Conservation (phyloP, 2,113 vertebrate genomes). For the Eolophus roseicapilla region DNA sequence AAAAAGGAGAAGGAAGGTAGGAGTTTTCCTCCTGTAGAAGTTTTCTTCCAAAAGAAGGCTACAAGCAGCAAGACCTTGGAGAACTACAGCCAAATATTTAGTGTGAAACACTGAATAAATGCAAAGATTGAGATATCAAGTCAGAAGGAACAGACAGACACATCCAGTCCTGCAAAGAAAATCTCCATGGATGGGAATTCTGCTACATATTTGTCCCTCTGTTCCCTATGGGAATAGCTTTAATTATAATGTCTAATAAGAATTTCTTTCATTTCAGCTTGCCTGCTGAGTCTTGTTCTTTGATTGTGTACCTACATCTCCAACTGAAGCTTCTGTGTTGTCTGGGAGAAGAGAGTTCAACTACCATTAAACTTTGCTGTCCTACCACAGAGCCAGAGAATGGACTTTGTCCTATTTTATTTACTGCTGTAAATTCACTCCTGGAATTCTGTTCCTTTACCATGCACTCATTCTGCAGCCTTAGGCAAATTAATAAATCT, state of each 20-base stretch:
- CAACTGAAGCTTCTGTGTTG: background rate
- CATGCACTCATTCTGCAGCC: background rate
- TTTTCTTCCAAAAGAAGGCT: background rate
- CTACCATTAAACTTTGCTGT: background rate
- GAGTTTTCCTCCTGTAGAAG: background rate
- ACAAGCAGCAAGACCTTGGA: background rate
- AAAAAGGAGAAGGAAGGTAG: background rate
- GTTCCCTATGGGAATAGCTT: background rate
- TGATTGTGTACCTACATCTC: background rate
- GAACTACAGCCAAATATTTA: background rate
- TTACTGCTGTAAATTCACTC: background rate
- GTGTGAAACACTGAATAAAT: background rate
- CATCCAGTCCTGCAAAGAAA: background rate
- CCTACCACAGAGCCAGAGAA: background rate
- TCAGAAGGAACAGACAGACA: background rate
- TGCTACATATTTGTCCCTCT: background rate
- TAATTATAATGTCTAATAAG: background rate
- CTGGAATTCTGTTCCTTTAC: background rate
- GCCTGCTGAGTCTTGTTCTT: background rate
- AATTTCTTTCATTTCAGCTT: background rate
- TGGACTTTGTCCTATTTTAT: background rate
- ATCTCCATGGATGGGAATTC: background rate
- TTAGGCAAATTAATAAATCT: background rate
- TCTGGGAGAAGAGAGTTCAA: background rate
- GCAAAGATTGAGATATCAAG: background rate